phyloP scores from a whole-genome alignment of 1,140 invertebrate species.

The Drosophila nebulosa region DNA sequence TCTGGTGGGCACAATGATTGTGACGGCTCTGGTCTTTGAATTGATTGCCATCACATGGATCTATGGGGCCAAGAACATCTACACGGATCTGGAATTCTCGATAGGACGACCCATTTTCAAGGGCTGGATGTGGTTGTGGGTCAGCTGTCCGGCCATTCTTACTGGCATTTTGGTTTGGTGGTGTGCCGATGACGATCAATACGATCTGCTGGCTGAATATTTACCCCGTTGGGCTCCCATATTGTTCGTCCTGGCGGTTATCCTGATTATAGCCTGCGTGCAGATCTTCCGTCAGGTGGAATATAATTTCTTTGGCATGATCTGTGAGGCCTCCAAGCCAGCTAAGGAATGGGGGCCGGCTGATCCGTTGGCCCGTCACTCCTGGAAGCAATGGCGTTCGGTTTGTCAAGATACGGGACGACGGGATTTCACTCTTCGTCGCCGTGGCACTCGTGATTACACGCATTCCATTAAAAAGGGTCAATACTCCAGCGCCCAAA shows the following conservation, averaged over 20 bases:
- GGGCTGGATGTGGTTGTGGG: constrained; percentile 75
- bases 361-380: constrained; percentile 75
- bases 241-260: constrained; percentile 64
- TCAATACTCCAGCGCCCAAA: constrained; percentile 59
- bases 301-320: constrained; percentile 81
- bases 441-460: constrained; percentile 84
- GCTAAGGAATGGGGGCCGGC: constrained; percentile 81
- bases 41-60: constrained; percentile 78
- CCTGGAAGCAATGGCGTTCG: constrained; percentile 80
- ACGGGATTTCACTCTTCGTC: constrained; percentile 83
- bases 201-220: constrained; percentile 63
- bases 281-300: constrained; percentile 80
- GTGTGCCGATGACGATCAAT: constrained; percentile 74
- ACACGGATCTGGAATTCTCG: constrained; percentile 79
- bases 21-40: constrained; percentile 75
- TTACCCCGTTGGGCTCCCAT: constrained; percentile 79
- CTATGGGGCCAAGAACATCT: constrained; percentile 80
- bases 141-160: constrained; percentile 67
- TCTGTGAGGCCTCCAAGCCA: constrained; percentile 76
- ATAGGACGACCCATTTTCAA: constrained; percentile 78
- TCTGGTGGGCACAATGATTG: constrained; percentile 70
- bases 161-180: constrained; percentile 77
- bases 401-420: constrained; percentile 81
- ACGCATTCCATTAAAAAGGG: constrained; percentile 83
- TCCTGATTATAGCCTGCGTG: constrained; percentile 69